Base-by-base conservation (phyloP, 2,888 invertebrate species). In the Stratiomys singularior region DNA sequence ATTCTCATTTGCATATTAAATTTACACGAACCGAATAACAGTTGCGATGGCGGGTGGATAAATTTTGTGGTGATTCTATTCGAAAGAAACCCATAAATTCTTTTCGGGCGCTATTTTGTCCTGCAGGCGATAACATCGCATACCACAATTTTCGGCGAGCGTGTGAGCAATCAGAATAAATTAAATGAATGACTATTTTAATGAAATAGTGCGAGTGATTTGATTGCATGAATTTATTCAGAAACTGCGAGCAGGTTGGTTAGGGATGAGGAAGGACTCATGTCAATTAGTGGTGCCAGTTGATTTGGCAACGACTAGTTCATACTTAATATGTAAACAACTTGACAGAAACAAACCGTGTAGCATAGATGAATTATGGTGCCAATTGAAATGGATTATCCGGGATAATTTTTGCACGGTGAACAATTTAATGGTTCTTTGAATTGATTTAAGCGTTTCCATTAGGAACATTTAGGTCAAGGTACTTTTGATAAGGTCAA, bases 341-440 rank as follows among this genome's bases (percentile, higher is more conserved):
- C 18, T 66, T 21, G n/a, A 30, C 64, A n/a, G 37, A 18, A 37
- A 66, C 27, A 66, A 66, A 18, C 27, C 47, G 71, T 52, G 52
- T 47, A 74, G 9, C 15, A 60, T 74, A 21, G 58, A 58, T 44
- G 37, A 74, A 74, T 23, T 74, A 58, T 74, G 60, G 30, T 21
- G 74, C 56, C 74, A 60, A 74, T 74, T 60, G 60, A 58, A 74
- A 74, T 27, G 74, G 74, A 74, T 74, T 74, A 74, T 74, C 74
- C 60, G 18, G 60, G 60, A 74, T 60, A 52, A 60, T 25, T 37
- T 30, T 44, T 46, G 58, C 74, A 74, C 74, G 74, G 74, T 74
- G 18, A 44, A 56, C 74, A 58, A 58, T 74, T 74, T 74, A 74
- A 74, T 74, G 58, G 74, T 37, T 37, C 23, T 58, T 74, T 60